phyloP scores from a whole-genome alignment of 2,797 vertebrate species.

The Benthosema pterotum region DNA sequence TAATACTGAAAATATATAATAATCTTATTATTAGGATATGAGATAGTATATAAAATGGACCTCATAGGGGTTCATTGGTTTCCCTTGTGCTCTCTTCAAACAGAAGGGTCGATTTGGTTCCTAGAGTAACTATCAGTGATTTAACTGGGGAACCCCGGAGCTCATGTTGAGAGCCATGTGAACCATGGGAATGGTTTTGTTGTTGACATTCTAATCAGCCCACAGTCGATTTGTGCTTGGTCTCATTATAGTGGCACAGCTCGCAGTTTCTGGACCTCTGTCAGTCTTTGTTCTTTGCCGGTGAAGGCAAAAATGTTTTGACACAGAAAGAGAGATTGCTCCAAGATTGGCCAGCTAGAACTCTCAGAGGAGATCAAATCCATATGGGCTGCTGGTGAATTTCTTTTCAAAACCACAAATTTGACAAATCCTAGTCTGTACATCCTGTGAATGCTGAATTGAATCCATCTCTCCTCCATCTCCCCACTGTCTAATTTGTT shows the following conservation, averaged over 20 bases:
- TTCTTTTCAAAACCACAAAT: constrained; percentile 18
- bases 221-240: constrained; percentile 9
- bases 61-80: too few relatives aligned
- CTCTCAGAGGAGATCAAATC: constrained; percentile 7
- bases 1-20: too few relatives aligned
- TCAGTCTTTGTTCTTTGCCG: neutral
- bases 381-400: constrained; percentile 41
- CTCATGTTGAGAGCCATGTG: too few relatives aligned
- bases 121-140: too few relatives aligned
- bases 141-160: too few relatives aligned
- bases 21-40: too few relatives aligned
- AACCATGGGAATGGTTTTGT: too few relatives aligned
- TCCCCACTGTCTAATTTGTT: neutral
- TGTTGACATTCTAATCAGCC: too few relatives aligned
- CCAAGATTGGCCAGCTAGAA: constrained; percentile 5
- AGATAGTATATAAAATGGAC: too few relatives aligned
- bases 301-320: constrained; percentile 12
- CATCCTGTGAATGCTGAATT: constrained; percentile 25
- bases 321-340: neutral
- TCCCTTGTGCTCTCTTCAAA: too few relatives aligned
- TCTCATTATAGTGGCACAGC: constrained; percentile 1
- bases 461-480: neutral
- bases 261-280: constrained; percentile 15
- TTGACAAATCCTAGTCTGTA: constrained; percentile 2
- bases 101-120: too few relatives aligned